These are phyloP conservation scores for Leptinotarsa tumamoca DNA, from an alignment of 2,888 invertebrate species.

Conservation along the genomic window DNA sequence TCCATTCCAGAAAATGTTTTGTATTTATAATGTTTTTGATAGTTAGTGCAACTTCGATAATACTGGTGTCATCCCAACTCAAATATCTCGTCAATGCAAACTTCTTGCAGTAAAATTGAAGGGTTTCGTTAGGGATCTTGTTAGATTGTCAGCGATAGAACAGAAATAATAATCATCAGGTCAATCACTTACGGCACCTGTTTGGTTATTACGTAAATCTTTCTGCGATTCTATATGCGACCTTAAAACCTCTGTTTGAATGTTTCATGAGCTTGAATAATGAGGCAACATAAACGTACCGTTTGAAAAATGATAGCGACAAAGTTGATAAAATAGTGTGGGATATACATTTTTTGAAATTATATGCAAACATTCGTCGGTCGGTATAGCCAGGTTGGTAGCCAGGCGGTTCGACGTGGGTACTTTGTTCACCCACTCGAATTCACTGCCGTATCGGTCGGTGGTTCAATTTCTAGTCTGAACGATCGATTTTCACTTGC, in stretches of 20 bases:
- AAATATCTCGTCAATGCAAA: too few species aligned
- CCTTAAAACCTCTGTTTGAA: conserved; percentile 7
- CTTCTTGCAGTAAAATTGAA: too few species aligned
- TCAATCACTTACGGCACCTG: neutral
- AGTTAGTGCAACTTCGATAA: too few species aligned
- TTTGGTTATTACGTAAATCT: conserved; percentile 4
- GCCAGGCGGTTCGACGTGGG: neutral
- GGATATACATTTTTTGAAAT: neutral
- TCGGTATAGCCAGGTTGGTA: neutral
- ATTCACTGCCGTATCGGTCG: too few species aligned
- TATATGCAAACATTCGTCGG: neutral
- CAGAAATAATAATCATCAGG: neutral
- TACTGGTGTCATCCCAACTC: too few species aligned
- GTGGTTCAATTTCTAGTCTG: too few species aligned
- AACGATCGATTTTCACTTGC: too few species aligned
- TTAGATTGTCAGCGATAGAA: neutral
- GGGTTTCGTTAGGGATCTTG: too few species aligned
- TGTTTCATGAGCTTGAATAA: neutral
- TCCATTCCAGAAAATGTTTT: too few species aligned
- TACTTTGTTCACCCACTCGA: too few species aligned
- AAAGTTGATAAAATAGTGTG: neutral
- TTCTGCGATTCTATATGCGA: neutral
- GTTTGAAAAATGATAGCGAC: neutral
- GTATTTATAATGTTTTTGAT: too few species aligned
- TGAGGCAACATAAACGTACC: neutral